These are phyloP conservation scores for Bradypodion pumilum DNA, from an alignment of 2,797 vertebrate species.

Conservation along the genomic window DNA sequence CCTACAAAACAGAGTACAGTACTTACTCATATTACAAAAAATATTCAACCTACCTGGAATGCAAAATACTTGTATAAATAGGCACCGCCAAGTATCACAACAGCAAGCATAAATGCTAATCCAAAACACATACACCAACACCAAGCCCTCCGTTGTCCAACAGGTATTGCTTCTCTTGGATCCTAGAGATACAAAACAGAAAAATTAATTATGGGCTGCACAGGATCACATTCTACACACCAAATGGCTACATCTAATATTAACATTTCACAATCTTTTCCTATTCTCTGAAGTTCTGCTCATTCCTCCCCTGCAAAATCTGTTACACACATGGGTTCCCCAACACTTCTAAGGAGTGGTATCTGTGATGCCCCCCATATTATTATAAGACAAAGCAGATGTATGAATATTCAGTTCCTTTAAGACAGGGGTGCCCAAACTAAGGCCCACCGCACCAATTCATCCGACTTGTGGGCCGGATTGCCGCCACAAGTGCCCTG, in stretches of 20 bases:
- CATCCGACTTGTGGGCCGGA: too few relatives aligned
- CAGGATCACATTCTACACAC: background rate
- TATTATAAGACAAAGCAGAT: accelerated
- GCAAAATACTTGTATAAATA: constrained; percentile 91
- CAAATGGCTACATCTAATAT: too few relatives aligned
- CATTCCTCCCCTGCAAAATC: background rate
- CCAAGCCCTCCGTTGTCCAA: constrained; percentile 89
- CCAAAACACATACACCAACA: constrained; percentile 98
- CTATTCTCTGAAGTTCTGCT: too few relatives aligned
- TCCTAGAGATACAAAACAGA: constrained; percentile 76
- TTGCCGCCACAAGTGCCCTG: too few relatives aligned
- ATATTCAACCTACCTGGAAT: constrained; percentile 79
- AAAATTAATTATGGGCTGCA: background rate
- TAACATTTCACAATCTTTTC: background rate
- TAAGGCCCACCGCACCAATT: too few relatives aligned
- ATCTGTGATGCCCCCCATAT: background rate
- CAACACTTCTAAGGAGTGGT: background rate
- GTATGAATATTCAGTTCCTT: background rate
- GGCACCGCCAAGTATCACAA: constrained; percentile 90
- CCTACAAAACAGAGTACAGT: background rate
- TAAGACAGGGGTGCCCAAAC: background rate
- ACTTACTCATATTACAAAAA: background rate
- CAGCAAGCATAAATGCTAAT: constrained; percentile 91
- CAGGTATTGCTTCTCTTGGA: constrained; percentile 80
- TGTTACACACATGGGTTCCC: background rate